These are phyloP conservation scores for Drosophila hydei DNA, from an alignment of 1,140 invertebrate genomes.

Conservation along the genomic window DNA sequence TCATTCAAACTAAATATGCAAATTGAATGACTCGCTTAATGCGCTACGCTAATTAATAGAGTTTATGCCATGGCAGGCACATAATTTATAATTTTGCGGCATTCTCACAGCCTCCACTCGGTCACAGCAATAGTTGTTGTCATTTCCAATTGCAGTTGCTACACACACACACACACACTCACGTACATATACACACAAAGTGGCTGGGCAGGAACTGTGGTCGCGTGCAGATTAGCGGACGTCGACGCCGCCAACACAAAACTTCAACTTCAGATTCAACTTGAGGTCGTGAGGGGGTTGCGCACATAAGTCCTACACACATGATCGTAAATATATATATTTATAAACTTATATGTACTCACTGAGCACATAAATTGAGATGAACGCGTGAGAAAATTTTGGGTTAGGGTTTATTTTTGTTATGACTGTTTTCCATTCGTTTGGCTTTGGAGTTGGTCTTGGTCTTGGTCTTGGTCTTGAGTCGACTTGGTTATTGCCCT, in stretches of 20 bases:
- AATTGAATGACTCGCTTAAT: conserved; percentile 51
- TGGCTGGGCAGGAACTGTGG: conserved; percentile 35
- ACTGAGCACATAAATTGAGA: conserved; percentile 63
- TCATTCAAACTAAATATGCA: conserved; percentile 44
- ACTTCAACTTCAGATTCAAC: conserved; percentile 7
- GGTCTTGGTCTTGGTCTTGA: conserved; percentile 37
- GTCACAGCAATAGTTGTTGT: conserved; percentile 19
- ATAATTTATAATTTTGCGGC: conserved; percentile 41
- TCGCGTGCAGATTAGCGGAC: conserved; percentile 57
- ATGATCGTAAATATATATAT: conserved; percentile 30
- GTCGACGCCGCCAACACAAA: conserved; percentile 38
- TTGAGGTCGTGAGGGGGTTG: background rate
- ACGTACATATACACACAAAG: conserved; percentile 1
- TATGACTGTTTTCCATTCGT: conserved; percentile 48
- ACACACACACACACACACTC: background rate
- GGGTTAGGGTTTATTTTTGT: conserved; percentile 49
- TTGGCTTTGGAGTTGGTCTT: conserved; percentile 18
- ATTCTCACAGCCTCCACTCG: conserved; percentile 50
- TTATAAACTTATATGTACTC: conserved; percentile 12
- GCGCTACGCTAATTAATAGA: conserved; percentile 51
- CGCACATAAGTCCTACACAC: conserved; percentile 25
- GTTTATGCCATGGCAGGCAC: conserved; percentile 15
- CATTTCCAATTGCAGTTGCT: conserved; percentile 31
- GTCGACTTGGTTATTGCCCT: conserved; percentile 42
- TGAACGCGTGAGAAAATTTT: conserved; percentile 77